Percentiles rank a stretch among this genome's conserved stretches.
Conservation (phyloP, 1,140 invertebrate genomes). For the Hormaphis cornu region DNA sequence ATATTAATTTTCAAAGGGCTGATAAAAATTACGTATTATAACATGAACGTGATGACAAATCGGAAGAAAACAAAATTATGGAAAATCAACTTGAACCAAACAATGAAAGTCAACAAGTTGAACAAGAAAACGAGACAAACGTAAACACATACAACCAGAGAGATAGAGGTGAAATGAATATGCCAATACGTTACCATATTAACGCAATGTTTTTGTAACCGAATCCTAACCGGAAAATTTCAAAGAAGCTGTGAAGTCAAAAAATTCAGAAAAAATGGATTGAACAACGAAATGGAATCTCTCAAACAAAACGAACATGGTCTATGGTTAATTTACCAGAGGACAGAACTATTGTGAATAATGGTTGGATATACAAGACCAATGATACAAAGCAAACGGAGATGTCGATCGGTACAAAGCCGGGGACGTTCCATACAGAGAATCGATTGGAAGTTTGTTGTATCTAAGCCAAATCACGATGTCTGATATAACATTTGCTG, state of each 20-base stretch:
- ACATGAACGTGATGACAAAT: too few relatives aligned
- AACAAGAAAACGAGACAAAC: too few relatives aligned
- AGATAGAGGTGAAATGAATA: neutral
- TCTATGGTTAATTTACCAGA: constrained; percentile 38
- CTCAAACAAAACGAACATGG: constrained; percentile 42
- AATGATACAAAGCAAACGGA: constrained; percentile 39
- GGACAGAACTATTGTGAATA: constrained; percentile 36
- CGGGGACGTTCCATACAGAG: constrained; percentile 35
- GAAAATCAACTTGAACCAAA: neutral
- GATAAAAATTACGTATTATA: neutral
- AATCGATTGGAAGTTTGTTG: constrained; percentile 40
- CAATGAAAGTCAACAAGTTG: neutral
- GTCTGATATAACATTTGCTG: constrained; percentile 42
- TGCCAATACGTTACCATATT: neutral
- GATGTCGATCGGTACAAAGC: constrained; percentile 42
- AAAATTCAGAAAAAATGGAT: constrained; percentile 36
- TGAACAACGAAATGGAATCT: constrained; percentile 41
- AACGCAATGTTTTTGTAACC: neutral
- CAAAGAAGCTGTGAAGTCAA: neutral
- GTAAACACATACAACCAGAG: too few relatives aligned
- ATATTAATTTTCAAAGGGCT: neutral
- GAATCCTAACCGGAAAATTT: neutral
- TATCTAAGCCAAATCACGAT: constrained; percentile 40
- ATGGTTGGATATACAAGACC: constrained; percentile 42
- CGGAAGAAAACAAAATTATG: neutral